phyloP scores from a whole-genome alignment of 2,888 invertebrate genomes.

The Congeria kusceri region DNA sequence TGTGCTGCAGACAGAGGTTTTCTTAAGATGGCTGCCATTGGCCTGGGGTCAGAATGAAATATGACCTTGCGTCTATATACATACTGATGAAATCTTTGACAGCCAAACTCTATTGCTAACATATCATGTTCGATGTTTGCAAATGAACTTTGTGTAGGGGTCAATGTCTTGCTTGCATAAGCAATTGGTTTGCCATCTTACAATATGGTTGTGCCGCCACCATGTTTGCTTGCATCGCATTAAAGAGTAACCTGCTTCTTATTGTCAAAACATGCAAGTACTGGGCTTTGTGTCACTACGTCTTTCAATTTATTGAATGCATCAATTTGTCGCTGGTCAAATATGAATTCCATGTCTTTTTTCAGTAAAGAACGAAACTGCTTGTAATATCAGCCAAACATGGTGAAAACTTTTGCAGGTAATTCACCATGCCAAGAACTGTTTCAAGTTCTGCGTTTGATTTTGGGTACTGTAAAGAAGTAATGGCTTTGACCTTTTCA shows the following conservation, averaged over 20 bases:
- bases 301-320: neutral
- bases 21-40: conserved; percentile 50
- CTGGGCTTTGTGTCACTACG: conserved; percentile 6
- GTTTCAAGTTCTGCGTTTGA: conserved; percentile 11
- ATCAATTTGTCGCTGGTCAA: conserved; percentile 1
- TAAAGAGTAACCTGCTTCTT: conserved; percentile 55
- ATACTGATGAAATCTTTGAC: conserved; percentile 51
- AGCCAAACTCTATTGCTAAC: conserved; percentile 17
- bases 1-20: conserved; percentile 54
- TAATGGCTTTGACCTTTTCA: conserved; percentile 28
- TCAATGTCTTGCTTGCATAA: conserved; percentile 67
- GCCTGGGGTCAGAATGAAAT: conserved; percentile 56
- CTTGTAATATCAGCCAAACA: conserved; percentile 7
- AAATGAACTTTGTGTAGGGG: conserved; percentile 60
- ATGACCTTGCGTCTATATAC: conserved; percentile 36
- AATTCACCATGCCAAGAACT: conserved; percentile 22
- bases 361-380: conserved; percentile 1
- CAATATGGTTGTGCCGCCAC: conserved; percentile 63
- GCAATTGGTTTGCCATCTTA: conserved; percentile 67
- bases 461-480: conserved; percentile 13
- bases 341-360: conserved; percentile 7
- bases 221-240: conserved; percentile 35
- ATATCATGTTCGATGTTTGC: conserved; percentile 46
- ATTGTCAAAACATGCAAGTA: conserved; percentile 16
- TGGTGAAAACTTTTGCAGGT: conserved; percentile 16